Base-by-base conservation (phyloP, 2,113 vertebrate genomes). In the Nothoprocta pentlandii region DNA sequence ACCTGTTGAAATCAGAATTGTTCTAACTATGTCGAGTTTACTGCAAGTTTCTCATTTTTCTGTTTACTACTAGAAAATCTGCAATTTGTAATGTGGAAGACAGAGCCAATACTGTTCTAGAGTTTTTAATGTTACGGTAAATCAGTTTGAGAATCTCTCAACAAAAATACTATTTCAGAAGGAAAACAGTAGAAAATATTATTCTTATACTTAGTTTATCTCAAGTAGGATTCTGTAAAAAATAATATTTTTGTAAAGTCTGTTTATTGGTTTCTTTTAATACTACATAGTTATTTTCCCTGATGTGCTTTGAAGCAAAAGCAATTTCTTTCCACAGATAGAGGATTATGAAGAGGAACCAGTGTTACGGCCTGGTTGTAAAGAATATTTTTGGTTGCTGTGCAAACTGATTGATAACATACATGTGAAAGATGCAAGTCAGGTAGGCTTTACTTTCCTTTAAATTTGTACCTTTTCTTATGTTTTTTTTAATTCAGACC, bases 361-460 rank as follows among this genome's bases (percentile, higher is more conserved):
- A 41, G 96, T 99, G 91, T 89, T 99, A 86, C 97, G 98, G 96
- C 99, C 98, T 19, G 99, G 99, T 92, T 99, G 99, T 97, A 99
- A 99, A 94, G 99, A 99, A 62, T 99, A 99, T 97, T 99, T 99
- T 97, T 99, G 99, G 99, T 98, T 99, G 95, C 98, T 99, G 44
- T 99, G 99, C 95, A 99, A 99, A 97, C 98, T 99, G 97, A 99
- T 99, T 77, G 99, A 99, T 97, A 99, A 99, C 97, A 99, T 99
- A 97, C 99, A 99, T 20, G 99, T 99, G 66, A 99, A 99, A 97
- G 99, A 99, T 82, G 99, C 99, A 85, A 99, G 98, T 97, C 99
- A 99, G 98, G 99, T 99, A 97, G n/a, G 98, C 94, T 89, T 87
- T 94, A 69, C 56, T 92, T 61, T 74, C 47, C 9, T 30, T 82